These are phyloP conservation scores for Leptinotarsa rubiginosa DNA, from an alignment of 2,888 invertebrate species.

Conservation along the genomic window DNA sequence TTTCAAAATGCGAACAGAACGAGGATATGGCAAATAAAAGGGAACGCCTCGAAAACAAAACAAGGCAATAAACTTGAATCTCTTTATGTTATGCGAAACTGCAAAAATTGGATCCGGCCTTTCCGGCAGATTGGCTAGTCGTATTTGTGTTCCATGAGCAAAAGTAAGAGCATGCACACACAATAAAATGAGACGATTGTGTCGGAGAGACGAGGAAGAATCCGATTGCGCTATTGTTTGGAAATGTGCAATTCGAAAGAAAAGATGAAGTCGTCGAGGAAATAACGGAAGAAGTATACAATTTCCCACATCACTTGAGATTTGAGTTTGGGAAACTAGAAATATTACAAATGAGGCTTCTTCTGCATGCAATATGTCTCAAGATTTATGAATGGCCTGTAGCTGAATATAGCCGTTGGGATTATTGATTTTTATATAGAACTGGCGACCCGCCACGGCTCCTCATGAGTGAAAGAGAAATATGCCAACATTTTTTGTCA, in stretches of 20 bases:
- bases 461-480: too few relatives aligned
- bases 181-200: constrained; percentile 36
- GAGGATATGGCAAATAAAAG: constrained; percentile 41
- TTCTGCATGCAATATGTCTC: neutral
- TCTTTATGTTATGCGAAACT: constrained; percentile 50
- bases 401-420: neutral
- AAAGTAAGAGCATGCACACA: constrained; percentile 36
- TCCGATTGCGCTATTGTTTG: constrained; percentile 32
- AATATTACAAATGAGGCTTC: neutral
- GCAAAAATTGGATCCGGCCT: constrained; percentile 49
- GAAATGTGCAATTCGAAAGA: constrained; percentile 25
- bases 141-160: constrained; percentile 42
- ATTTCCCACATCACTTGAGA: constrained; percentile 27
- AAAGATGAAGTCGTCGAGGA: constrained; percentile 28
- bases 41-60: constrained; percentile 48
- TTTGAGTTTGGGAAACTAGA: constrained; percentile 9
- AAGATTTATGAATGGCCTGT: neutral
- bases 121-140: constrained; percentile 43
- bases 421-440: neutral
- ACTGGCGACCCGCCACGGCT: too few relatives aligned
- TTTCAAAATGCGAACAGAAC: constrained; percentile 44
- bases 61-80: constrained; percentile 53
- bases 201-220: constrained; percentile 20
- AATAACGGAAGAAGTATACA: constrained; percentile 22
- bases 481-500: too few relatives aligned